These are phyloP conservation scores for Gnatocerus cornutus DNA, from an alignment of 2,888 invertebrate species.

Conservation along the genomic window DNA sequence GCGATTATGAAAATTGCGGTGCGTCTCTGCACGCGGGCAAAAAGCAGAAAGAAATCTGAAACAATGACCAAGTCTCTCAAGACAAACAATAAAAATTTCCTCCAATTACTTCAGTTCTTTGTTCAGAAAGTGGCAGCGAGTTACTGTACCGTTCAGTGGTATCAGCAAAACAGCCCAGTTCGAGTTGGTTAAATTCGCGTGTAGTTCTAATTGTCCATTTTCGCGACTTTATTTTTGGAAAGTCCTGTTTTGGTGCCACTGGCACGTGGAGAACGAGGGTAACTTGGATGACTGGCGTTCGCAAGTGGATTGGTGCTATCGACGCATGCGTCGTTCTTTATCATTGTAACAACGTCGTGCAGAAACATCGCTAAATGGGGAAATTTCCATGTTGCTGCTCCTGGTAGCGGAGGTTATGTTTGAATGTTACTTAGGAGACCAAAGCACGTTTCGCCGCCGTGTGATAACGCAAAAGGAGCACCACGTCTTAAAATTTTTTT, in stretches of 20 bases:
- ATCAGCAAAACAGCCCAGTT: neutral
- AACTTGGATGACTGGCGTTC: slow-evolving; percentile 54
- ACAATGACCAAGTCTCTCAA: too few relatives aligned
- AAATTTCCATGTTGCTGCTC: slow-evolving; percentile 45
- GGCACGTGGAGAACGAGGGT: slow-evolving; percentile 51
- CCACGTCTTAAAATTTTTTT: neutral
- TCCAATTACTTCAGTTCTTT: slow-evolving; percentile 4
- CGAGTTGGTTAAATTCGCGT: neutral
- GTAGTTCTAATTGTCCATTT: neutral
- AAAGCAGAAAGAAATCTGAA: too few relatives aligned
- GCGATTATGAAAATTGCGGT: too few relatives aligned
- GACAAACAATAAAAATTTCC: too few relatives aligned
- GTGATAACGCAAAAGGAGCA: slow-evolving; percentile 3
- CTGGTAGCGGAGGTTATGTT: slow-evolving; percentile 45
- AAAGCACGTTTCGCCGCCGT: slow-evolving; percentile 29
- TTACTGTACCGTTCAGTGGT: slow-evolving; percentile 5
- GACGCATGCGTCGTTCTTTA: slow-evolving; percentile 39
- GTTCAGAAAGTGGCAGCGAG: neutral
- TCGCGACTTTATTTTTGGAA: slow-evolving; percentile 1
- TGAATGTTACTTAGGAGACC: slow-evolving; percentile 32
- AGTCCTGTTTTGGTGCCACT: slow-evolving; percentile 40
- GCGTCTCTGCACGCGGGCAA: too few relatives aligned
- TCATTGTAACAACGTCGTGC: slow-evolving; percentile 41
- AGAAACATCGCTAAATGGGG: slow-evolving; percentile 42
- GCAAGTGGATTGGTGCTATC: slow-evolving; percentile 51